phyloP scores from a whole-genome alignment of 2,888 invertebrate species.

The Gortyna flavago region DNA sequence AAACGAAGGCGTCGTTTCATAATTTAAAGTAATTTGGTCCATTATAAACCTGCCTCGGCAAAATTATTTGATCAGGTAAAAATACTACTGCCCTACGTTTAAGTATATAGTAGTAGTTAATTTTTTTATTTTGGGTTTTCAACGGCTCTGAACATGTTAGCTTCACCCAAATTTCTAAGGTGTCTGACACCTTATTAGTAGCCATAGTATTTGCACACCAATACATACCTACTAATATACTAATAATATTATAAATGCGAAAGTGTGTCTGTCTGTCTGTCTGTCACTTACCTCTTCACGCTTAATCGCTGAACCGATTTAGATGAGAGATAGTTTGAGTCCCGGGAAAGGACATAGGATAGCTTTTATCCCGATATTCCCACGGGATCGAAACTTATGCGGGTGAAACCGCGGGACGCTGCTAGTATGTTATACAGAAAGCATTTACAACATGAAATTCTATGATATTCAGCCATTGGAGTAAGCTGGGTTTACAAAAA shows the following conservation, averaged over 20 bases:
- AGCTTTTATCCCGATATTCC: no score
- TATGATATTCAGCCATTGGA: background rate
- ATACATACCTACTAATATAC: no score
- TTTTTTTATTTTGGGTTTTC: background rate
- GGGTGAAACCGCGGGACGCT: no score
- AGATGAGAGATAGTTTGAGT: no score
- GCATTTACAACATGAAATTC: background rate
- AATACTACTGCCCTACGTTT: background rate
- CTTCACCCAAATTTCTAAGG: background rate
- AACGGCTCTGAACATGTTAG: background rate
- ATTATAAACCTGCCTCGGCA: background rate
- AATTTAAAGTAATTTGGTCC: slow-evolving; percentile 19
- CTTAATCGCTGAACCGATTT: no score
- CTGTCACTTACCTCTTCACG: no score
- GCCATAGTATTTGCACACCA: background rate
- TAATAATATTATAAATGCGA: no score
- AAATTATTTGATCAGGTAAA: slow-evolving; percentile 8
- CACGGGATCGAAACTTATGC: no score
- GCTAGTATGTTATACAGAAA: background rate
- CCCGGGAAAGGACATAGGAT: no score
- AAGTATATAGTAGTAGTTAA: background rate
- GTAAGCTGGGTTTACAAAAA: background rate
- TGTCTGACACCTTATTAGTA: background rate
- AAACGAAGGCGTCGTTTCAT: slow-evolving; percentile 28
- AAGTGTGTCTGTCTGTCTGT: no score